phyloP scores from a whole-genome alignment of 2,888 invertebrate species.

The Alsophila aescularia region DNA sequence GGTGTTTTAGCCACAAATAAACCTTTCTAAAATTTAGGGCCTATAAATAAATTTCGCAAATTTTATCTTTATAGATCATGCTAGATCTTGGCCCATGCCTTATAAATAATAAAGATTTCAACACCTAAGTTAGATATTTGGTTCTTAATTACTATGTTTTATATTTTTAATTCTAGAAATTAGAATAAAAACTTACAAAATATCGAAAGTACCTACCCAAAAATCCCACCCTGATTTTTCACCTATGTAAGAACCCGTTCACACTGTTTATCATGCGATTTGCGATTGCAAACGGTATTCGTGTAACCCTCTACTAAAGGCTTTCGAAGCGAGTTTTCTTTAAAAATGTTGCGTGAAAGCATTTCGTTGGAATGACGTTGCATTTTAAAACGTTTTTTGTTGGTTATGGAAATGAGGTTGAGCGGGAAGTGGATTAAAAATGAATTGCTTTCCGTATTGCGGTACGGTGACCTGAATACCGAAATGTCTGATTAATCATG shows the following conservation, averaged over 20 bases:
- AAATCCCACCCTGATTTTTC: neutral
- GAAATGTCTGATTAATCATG: constrained; percentile 32
- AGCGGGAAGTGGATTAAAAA: constrained; percentile 36
- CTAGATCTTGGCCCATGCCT: no score
- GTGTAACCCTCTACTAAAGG: constrained; percentile 51
- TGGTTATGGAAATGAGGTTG: constrained; percentile 37
- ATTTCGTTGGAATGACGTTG: constrained; percentile 52
- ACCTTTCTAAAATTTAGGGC: no score
- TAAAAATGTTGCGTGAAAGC: constrained; percentile 62
- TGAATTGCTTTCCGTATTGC: constrained; percentile 34
- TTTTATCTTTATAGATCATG: no score
- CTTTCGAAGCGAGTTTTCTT: constrained; percentile 46
- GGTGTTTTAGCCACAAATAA: no score
- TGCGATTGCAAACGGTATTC: constrained; percentile 43
- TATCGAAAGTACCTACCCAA: neutral
- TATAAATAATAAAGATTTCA: no score
- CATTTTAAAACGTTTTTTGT: constrained; percentile 55
- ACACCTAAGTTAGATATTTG: no score
- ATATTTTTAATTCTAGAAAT: no score
- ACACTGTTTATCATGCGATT: constrained; percentile 28
- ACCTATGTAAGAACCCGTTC: constrained; percentile 3
- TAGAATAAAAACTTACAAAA: neutral
- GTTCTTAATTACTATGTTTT: no score
- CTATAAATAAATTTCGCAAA: no score
- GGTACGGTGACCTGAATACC: constrained; percentile 33